Conservation (phyloP, 1,140 invertebrate species). For the Dinoponera quadriceps region DNA sequence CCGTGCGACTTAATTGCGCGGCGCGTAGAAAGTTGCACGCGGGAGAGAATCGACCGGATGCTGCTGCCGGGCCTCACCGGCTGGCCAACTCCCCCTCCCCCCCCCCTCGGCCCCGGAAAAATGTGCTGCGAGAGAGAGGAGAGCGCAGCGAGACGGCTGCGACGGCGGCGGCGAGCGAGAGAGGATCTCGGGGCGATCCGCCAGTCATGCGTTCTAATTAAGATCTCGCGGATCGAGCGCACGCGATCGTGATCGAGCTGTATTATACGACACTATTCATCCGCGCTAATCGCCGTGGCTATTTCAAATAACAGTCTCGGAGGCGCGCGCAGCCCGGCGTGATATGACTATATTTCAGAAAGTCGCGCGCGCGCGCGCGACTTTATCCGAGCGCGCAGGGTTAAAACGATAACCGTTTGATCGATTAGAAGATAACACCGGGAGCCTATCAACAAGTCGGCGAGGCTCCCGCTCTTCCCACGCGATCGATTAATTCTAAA, state of each 20-base stretch:
- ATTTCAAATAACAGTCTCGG: slow-evolving; percentile 21
- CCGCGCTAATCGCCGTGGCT: slow-evolving; percentile 42
- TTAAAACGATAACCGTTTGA: slow-evolving; percentile 40
- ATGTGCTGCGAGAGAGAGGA: slow-evolving; percentile 28
- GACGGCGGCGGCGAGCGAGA: background rate
- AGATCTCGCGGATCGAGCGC: slow-evolving; percentile 68
- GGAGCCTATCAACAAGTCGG: slow-evolving; percentile 11
- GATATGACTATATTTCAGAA: slow-evolving; percentile 44
- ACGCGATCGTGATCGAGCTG: slow-evolving; percentile 65
- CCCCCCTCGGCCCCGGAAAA: no score
- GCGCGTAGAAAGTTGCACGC: slow-evolving; percentile 54
- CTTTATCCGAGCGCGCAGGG: background rate
- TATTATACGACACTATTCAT: slow-evolving; percentile 55
- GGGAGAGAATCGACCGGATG: slow-evolving; percentile 62
- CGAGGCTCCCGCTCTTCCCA: slow-evolving; percentile 5
- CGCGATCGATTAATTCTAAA: background rate
- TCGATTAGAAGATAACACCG: slow-evolving; percentile 27
- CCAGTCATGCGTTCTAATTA: slow-evolving; percentile 77
- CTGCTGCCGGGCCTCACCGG: slow-evolving; percentile 5
- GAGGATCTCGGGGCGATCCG: slow-evolving; percentile 56
- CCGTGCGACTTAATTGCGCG: slow-evolving; percentile 64
- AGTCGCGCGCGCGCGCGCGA: background rate
- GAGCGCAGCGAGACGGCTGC: slow-evolving; percentile 48
- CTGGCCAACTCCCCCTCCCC: no score
- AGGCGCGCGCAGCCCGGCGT: background rate